Percentiles rank a stretch among this genome's conserved stretches.
These are phyloP conservation scores for Myotis planiceps DNA, from an alignment of 2,797 vertebrate species.

Conservation along the genomic window DNA sequence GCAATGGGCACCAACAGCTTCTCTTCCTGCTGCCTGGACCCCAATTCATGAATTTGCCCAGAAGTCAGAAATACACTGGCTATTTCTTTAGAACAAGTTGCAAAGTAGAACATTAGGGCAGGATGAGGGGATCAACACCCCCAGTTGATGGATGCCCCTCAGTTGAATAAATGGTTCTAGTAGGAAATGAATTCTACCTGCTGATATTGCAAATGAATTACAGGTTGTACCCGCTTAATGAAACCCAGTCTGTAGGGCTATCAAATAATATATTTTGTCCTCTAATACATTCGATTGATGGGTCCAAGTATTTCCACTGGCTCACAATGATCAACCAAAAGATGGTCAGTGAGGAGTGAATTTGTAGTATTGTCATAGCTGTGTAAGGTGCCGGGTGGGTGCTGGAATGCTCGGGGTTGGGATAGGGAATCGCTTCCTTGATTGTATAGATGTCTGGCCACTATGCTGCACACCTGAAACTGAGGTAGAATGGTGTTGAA, in stretches of 20 bases:
- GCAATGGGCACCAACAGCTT: constrained; percentile 14
- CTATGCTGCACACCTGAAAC: background rate
- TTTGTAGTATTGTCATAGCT: background rate
- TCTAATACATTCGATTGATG: background rate
- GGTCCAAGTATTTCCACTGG: background rate
- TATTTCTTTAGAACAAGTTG: constrained; percentile 31
- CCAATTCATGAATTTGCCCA: constrained; percentile 37
- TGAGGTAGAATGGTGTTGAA: background rate
- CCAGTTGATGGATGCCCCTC: background rate
- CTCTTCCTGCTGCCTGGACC: constrained; percentile 3
- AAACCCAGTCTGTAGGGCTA: background rate
- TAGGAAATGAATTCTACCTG: background rate
- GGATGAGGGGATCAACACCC: background rate
- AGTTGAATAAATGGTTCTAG: background rate
- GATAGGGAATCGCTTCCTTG: background rate
- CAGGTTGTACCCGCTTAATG: background rate
- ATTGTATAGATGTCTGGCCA: background rate
- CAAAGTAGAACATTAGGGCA: background rate
- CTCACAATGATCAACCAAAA: background rate
- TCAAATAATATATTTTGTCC: background rate
- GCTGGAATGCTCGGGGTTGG: background rate
- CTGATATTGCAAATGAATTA: background rate
- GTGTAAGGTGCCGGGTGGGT: background rate
- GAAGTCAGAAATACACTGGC: constrained; percentile 51
- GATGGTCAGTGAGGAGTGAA: background rate